Percentiles rank a stretch among this genome's conserved stretches.
Conservation (phyloP, 2,888 invertebrate species). For the Mayetiola destructor region DNA sequence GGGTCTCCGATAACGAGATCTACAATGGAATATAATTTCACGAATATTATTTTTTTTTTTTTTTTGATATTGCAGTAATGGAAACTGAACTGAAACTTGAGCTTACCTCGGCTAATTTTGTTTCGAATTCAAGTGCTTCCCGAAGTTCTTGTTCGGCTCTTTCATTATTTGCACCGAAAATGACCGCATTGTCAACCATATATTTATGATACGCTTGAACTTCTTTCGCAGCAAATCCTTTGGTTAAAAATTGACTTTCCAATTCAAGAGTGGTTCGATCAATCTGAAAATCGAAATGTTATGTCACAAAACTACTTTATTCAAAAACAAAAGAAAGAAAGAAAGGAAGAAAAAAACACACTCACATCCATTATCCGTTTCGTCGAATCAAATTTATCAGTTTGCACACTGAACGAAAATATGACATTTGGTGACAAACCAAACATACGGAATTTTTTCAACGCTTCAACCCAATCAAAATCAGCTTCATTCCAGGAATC, state of each 20-base stretch:
- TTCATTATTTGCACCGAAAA: slow-evolving; percentile 22
- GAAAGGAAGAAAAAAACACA: neutral
- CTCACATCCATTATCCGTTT: slow-evolving; percentile 19
- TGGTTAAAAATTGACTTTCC: slow-evolving; percentile 20
- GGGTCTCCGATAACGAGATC: slow-evolving; percentile 64
- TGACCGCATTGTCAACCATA: slow-evolving; percentile 23
- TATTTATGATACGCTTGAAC: slow-evolving; percentile 22
- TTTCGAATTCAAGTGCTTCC: slow-evolving; percentile 22
- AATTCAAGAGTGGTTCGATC: slow-evolving; percentile 20
- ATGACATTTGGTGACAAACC: slow-evolving; percentile 19
- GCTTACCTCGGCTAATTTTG: slow-evolving; percentile 35
- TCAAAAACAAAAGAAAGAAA: neutral
- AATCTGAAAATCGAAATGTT: neutral
- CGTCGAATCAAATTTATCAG: slow-evolving; percentile 20
- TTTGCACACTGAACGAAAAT: slow-evolving; percentile 18
- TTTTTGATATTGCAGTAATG: neutral
- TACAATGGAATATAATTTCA: slow-evolving; percentile 29
- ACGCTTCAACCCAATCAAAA: slow-evolving; percentile 21
- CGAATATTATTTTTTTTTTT: neutral
- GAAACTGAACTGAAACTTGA: neutral
- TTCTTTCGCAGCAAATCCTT: slow-evolving; percentile 19
- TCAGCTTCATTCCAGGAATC: slow-evolving; percentile 30
- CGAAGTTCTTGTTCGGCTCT: slow-evolving; percentile 22
- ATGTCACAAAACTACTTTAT: neutral
- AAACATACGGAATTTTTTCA: slow-evolving; percentile 18